Percentiles rank a stretch among this genome's conserved stretches.
These are phyloP conservation scores for Borostomias antarcticus DNA, from an alignment of 2,797 vertebrate genomes.

Conservation along the genomic window DNA sequence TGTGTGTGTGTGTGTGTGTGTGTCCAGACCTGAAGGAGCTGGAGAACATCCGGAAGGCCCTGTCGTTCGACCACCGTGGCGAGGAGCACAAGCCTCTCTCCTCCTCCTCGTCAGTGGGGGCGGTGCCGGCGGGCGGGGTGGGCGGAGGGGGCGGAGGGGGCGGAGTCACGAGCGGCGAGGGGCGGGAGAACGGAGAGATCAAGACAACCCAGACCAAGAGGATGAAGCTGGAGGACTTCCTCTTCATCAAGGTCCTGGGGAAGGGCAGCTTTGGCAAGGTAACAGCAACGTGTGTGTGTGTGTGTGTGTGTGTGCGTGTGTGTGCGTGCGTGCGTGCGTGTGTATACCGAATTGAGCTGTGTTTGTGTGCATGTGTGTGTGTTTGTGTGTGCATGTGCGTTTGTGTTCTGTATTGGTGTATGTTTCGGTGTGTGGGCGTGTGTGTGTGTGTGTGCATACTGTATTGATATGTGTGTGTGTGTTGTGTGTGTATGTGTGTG, in stretches of 20 bases:
- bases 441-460: neutral
- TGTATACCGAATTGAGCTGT: neutral
- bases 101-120: constrained; percentile 54
- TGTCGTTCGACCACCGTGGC: constrained; percentile 92
- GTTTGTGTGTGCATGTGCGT: neutral
- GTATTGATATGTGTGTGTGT: neutral
- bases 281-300: neutral
- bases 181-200: constrained; percentile 82
- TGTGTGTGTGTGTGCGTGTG: constrained; percentile 29
- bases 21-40: constrained; percentile 88
- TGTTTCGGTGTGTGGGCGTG: too few relatives aligned
- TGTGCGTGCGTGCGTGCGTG: neutral
- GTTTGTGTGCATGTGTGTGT: neutral
- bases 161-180: neutral
- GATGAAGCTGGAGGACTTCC: constrained; percentile 88
- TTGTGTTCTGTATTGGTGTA: neutral
- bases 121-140: constrained; percentile 10
- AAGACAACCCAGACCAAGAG: constrained; percentile 76
- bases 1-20: neutral
- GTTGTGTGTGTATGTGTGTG: constrained; percentile 1
- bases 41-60: constrained; percentile 92
- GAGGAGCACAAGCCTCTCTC: constrained; percentile 81
- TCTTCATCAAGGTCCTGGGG: constrained; percentile 96
- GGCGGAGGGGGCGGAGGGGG: neutral
- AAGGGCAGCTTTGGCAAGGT: constrained; percentile 99